These are phyloP conservation scores for Passer domesticus DNA, from an alignment of 2,113 vertebrate species.

Conservation along the genomic window DNA sequence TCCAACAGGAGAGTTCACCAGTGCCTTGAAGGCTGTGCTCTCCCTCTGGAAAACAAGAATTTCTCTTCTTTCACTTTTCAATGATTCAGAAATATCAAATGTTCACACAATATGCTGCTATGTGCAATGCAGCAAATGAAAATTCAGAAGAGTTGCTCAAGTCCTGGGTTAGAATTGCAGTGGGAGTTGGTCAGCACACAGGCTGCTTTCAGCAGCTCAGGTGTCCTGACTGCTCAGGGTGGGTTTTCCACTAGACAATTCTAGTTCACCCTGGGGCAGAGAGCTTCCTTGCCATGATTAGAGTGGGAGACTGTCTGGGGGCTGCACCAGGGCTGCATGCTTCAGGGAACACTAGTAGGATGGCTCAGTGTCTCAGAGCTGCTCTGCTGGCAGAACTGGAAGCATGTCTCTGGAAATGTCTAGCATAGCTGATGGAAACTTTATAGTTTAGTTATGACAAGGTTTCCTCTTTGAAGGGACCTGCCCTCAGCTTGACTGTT, in stretches of 20 bases:
- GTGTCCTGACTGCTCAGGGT: background rate
- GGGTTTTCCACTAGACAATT: background rate
- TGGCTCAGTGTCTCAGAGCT: background rate
- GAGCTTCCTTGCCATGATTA: background rate
- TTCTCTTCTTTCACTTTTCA: background rate
- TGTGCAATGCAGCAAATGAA: background rate
- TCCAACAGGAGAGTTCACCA: background rate
- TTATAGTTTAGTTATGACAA: background rate
- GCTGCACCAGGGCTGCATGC: background rate
- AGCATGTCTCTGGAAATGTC: background rate
- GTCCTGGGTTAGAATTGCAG: background rate
- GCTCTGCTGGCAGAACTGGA: background rate
- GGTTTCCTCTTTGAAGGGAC: background rate
- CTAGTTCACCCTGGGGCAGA: background rate
- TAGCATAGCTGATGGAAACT: background rate
- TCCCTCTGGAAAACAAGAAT: background rate
- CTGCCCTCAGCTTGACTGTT: background rate
- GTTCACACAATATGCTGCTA: background rate
- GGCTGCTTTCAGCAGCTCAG: background rate
- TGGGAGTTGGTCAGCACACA: fast-evolving
- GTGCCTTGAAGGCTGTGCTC: background rate
- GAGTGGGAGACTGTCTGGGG: background rate
- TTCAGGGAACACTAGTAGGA: background rate
- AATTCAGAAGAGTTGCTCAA: background rate
- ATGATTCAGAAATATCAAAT: background rate